phyloP scores from a whole-genome alignment of 2,113 vertebrate species.

The Panthera uncia region DNA sequence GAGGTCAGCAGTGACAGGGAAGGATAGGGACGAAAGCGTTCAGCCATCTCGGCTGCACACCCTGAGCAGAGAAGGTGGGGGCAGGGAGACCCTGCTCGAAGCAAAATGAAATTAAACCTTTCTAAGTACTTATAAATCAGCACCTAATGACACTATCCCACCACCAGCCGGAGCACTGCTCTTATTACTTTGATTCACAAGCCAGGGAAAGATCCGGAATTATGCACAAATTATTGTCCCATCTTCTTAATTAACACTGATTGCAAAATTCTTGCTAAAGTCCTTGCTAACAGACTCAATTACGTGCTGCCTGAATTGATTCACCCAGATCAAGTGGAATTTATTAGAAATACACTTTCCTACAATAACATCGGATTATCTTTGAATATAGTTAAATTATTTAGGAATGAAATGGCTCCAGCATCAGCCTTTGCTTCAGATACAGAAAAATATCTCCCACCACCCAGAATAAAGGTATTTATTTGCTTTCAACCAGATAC shows the following conservation, averaged over 20 bases:
- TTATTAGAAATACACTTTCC: constrained; percentile 82
- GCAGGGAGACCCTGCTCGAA: constrained; percentile 75
- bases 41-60: neutral
- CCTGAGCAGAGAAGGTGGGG: constrained; percentile 44
- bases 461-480: neutral
- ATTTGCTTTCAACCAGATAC: neutral
- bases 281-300: constrained; percentile 82
- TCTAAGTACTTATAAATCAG: constrained; percentile 82
- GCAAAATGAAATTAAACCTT: constrained; percentile 82
- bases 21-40: fast-evolving
- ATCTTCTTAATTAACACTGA: constrained; percentile 83
- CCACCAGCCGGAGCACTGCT: constrained; percentile 76
- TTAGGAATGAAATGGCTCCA: constrained; percentile 70
- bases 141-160: constrained; percentile 78
- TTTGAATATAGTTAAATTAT: constrained; percentile 81
- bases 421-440: neutral
- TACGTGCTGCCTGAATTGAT: constrained; percentile 79
- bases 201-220: constrained; percentile 81
- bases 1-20: neutral
- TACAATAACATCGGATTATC: constrained; percentile 83
- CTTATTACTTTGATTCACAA: constrained; percentile 82
- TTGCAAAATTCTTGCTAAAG: constrained; percentile 83
- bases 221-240: constrained; percentile 83
- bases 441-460: neutral
- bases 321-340: constrained; percentile 82